Evolutionary conservation across 2,797 vertebrate species (phyloP).

Genomic region (Darevskia mixta): DNA sequence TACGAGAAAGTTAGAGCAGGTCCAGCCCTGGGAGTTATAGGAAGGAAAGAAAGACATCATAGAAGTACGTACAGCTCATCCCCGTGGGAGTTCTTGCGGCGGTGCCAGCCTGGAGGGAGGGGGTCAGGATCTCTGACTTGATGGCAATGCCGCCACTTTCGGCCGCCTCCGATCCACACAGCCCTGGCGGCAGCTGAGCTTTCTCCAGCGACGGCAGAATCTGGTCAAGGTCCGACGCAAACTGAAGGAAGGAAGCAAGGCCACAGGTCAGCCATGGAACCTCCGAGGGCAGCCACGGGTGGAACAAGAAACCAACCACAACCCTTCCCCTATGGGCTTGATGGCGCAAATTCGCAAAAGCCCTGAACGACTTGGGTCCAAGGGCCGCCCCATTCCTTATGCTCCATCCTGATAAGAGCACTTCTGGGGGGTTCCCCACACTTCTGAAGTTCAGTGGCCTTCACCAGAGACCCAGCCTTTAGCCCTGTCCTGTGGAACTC

Average conservation of each 20-base stretch:
- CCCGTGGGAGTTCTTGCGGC: constrained; percentile 72
- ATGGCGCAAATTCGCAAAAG: too few species aligned
- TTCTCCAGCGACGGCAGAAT: constrained; percentile 87
- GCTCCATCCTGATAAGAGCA: too few species aligned
- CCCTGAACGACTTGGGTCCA: too few species aligned
- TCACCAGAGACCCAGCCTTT: too few species aligned
- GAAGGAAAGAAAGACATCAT: background rate
- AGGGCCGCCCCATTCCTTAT: too few species aligned
- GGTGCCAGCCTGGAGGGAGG: constrained; percentile 73
- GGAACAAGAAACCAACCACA: too few species aligned
- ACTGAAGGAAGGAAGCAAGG: constrained; percentile 74
- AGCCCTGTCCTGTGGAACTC: too few species aligned
- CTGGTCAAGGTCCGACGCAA: constrained; percentile 87
- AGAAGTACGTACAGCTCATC: constrained; percentile 75
- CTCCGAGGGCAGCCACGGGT: fast-evolving
- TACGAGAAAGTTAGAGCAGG: background rate
- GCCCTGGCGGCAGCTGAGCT: constrained; percentile 71
- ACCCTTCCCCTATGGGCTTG: background rate
- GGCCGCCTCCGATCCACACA: constrained; percentile 71
- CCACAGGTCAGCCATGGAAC: constrained; percentile 12
- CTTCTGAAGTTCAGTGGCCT: too few species aligned
- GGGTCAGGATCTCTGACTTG: constrained; percentile 74
- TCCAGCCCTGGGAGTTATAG: background rate
- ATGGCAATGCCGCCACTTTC: constrained; percentile 60
- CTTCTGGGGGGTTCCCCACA: too few species aligned